A percentile compares a stretch with the other conserved stretches of the same genome.
These are phyloP conservation scores for Colinus virginianus DNA, from an alignment of 2,113 vertebrate species.

Conservation along the genomic window DNA sequence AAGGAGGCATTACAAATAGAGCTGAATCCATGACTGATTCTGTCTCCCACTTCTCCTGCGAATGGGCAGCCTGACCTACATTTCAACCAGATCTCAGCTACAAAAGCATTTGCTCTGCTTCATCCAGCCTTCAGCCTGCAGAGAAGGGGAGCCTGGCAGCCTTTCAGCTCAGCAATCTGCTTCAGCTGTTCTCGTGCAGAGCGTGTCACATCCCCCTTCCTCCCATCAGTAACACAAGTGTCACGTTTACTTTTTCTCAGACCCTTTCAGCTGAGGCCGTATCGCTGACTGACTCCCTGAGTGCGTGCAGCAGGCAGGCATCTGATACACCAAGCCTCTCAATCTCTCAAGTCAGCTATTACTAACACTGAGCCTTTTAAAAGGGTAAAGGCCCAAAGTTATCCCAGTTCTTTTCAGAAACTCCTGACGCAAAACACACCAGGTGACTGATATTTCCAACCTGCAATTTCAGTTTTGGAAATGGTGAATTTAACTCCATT, in stretches of 20 bases:
- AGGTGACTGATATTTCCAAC: neutral
- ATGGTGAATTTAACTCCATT: neutral
- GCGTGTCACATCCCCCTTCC: fast-evolving
- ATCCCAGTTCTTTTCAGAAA: neutral
- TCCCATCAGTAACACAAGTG: neutral
- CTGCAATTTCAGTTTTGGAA: neutral
- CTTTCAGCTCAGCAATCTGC: conserved; percentile 2
- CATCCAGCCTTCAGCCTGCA: neutral
- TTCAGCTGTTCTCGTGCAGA: neutral
- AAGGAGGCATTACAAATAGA: neutral
- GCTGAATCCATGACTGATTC: neutral
- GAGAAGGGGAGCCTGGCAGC: conserved; percentile 38
- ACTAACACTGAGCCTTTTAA: neutral
- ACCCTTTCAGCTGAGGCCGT: neutral
- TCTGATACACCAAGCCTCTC: neutral
- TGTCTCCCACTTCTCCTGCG: conserved; percentile 1
- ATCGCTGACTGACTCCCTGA: neutral
- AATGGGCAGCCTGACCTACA: conserved; percentile 56
- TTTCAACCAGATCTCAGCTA: conserved; percentile 22
- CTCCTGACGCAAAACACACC: neutral
- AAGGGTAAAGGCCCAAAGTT: neutral
- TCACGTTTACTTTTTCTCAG: neutral
- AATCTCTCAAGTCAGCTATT: neutral
- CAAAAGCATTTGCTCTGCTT: conserved; percentile 22
- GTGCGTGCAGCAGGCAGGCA: neutral